These are phyloP conservation scores for Hedya salicella DNA, from an alignment of 2,888 invertebrate genomes.

Conservation along the genomic window DNA sequence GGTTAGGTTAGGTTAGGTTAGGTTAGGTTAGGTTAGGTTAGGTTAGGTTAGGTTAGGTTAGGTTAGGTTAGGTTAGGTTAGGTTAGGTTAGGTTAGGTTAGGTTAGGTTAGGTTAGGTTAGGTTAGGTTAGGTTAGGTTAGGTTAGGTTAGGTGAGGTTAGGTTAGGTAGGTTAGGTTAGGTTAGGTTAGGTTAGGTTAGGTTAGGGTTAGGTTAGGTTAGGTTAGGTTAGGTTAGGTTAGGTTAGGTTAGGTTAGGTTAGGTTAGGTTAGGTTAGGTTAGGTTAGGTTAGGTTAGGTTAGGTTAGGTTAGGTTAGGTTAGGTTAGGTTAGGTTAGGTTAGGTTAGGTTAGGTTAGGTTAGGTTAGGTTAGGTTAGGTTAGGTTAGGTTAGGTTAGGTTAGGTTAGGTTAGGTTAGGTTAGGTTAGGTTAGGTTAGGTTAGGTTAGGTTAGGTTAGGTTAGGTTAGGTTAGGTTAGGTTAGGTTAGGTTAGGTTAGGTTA, in stretches of 20 bases:
- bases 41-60: conserved; percentile 39
- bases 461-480: background rate
- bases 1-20: conserved; percentile 12
- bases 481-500: conserved; percentile 2
- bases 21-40: conserved; percentile 38
- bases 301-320: conserved; percentile 41
- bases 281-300: conserved; percentile 45
- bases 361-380: conserved; percentile 45
- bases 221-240: conserved; percentile 45
- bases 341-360: conserved; percentile 45
- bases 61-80: background rate
- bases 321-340: conserved; percentile 44
- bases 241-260: conserved; percentile 45
- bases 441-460: conserved; percentile 33
- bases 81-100: conserved; percentile 31
- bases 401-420: conserved; percentile 45
- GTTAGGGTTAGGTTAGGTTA: conserved; percentile 41
- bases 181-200: conserved; percentile 38
- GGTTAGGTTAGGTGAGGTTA: conserved; percentile 39
- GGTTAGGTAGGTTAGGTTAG: conserved; percentile 39
- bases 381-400: conserved; percentile 45
- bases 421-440: conserved; percentile 44
- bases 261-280: conserved; percentile 44
- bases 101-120: conserved; percentile 38
- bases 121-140: conserved; percentile 34